Evolutionary conservation across 2,797 vertebrate species (phyloP).

Genomic region (Erpetoichthys calabaricus): DNA sequence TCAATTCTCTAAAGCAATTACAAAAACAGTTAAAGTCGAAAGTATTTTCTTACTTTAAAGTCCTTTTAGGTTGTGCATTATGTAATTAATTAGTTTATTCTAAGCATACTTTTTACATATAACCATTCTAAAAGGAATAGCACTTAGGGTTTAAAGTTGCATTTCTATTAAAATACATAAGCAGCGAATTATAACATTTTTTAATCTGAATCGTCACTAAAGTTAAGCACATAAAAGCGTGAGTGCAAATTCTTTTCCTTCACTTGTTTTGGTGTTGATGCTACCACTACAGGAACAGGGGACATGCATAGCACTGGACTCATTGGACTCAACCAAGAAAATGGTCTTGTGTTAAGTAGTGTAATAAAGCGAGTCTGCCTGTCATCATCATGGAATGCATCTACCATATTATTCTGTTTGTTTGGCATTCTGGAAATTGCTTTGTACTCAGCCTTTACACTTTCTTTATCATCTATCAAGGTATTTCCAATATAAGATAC

Average conservation of each 20-base stretch:
- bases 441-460: too few relatives aligned
- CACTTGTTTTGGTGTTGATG: conserved; percentile 8
- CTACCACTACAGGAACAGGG: conserved; percentile 12
- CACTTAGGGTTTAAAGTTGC: not conserved
- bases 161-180: not conserved
- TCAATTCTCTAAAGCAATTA: too few relatives aligned
- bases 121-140: not conserved
- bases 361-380: conserved; percentile 18
- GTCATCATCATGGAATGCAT: conserved; percentile 30
- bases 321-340: conserved; percentile 29
- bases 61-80: too few relatives aligned
- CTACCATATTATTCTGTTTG: not conserved
- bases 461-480: too few relatives aligned
- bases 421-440: conserved; percentile 3
- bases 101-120: not conserved
- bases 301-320: conserved; percentile 3
- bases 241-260: conserved; percentile 20
- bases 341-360: conserved; percentile 25
- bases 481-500: too few relatives aligned
- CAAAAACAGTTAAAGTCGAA: too few relatives aligned
- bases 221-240: conserved; percentile 46
- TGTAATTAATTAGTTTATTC: not conserved
- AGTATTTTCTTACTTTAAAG: too few relatives aligned
- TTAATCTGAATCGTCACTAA: conserved; percentile 29
- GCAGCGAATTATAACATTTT: not conserved